Percentiles rank a stretch among this genome's conserved stretches.
These are phyloP conservation scores for Achroia grisella DNA, from an alignment of 1,140 invertebrate genomes.

Conservation along the genomic window DNA sequence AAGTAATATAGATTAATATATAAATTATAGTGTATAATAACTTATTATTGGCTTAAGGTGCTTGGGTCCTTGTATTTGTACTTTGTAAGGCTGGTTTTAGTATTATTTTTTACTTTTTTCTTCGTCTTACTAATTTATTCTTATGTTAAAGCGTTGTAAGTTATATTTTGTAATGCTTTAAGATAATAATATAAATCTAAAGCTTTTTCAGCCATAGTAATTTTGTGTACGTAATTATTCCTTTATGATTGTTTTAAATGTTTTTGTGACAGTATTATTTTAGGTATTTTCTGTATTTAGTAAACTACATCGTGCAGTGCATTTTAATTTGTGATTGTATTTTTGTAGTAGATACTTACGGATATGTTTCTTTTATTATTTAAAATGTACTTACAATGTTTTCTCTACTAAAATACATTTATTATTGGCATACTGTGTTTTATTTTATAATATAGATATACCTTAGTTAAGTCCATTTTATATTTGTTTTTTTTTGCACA, in stretches of 20 bases:
- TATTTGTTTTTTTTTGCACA: no score
- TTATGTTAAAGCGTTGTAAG: no score
- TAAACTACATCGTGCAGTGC: background rate
- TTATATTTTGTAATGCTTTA: no score
- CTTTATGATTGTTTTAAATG: background rate
- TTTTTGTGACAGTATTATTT: background rate
- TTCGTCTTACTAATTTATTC: background rate
- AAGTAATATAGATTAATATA: conserved; percentile 43
- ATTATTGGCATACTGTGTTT: conserved; percentile 42
- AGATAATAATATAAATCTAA: no score
- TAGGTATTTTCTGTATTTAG: conserved; percentile 10
- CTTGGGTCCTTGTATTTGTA: conserved; percentile 48
- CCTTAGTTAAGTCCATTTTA: no score
- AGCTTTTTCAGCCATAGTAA: no score
- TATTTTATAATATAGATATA: no score
- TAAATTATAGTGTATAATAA: conserved; percentile 39
- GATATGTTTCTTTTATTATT: no score
- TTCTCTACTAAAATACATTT: conserved; percentile 35
- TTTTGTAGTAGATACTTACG: no score
- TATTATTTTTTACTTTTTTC: conserved; percentile 1
- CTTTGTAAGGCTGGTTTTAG: conserved; percentile 40
- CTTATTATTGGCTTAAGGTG: conserved; percentile 60
- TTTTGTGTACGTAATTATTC: background rate
- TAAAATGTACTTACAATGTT: conserved; percentile 23
- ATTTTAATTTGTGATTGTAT: no score